These are phyloP conservation scores for Botia kubotai DNA, from an alignment of 2,797 vertebrate genomes.

Conservation along the genomic window DNA sequence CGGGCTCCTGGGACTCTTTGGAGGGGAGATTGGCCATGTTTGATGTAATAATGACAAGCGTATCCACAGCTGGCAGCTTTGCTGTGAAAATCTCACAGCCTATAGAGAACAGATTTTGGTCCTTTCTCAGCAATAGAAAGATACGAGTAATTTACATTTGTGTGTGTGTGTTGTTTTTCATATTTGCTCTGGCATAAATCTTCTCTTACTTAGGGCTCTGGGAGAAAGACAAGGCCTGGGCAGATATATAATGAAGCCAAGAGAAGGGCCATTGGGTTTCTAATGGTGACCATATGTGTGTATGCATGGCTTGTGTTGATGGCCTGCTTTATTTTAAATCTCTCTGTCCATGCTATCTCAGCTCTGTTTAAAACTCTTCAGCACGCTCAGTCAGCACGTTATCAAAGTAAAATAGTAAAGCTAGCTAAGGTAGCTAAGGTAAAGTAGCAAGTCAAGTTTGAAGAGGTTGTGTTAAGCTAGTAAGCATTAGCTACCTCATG, in stretches of 20 bases:
- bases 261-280: constrained; percentile 32
- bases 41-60: constrained; percentile 69
- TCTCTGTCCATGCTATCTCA: background rate
- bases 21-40: constrained; percentile 51
- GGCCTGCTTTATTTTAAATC: background rate
- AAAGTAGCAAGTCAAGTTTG: background rate
- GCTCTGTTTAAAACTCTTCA: background rate
- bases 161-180: constrained; percentile 19
- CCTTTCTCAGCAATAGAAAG: constrained; percentile 16
- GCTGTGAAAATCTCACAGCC: constrained; percentile 63
- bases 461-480: no score
- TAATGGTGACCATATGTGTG: constrained; percentile 19
- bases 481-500: no score
- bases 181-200: constrained; percentile 65
- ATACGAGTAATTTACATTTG: constrained; percentile 39
- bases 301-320: background rate
- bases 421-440: no score
- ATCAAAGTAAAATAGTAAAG: background rate
- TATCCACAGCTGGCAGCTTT: constrained; percentile 70
- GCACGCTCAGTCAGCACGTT: no score
- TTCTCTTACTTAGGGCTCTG: constrained; percentile 61
- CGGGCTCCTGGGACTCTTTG: constrained; percentile 19
- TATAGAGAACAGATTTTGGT: constrained; percentile 19
- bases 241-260: constrained; percentile 38
- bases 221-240: constrained; percentile 29